These are phyloP conservation scores for Hemichromis elongatus DNA, from an alignment of 2,113 vertebrate species.

Conservation along the genomic window DNA sequence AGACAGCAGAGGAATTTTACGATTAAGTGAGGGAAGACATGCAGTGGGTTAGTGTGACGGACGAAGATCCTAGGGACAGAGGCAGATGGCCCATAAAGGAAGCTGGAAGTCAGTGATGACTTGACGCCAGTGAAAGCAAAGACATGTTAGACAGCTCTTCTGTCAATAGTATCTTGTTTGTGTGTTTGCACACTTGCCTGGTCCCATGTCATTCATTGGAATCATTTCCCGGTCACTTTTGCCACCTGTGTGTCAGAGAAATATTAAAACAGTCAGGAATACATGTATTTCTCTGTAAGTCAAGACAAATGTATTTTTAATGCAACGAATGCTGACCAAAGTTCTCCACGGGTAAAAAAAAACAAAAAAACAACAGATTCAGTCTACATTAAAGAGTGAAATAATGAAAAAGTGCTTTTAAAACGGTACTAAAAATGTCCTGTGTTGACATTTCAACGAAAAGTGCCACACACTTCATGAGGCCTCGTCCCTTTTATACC, in stretches of 20 bases:
- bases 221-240: conserved; percentile 84
- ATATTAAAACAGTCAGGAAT: not conserved
- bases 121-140: not conserved
- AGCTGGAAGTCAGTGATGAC: not conserved
- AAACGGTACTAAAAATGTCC: too few relatives aligned
- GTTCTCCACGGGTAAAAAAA: not conserved
- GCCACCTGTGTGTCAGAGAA: conserved; percentile 71
- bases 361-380: rapidly evolving
- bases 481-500: not conserved
- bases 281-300: rapidly evolving
- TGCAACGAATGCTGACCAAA: not conserved
- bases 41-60: not conserved
- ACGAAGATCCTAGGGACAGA: not conserved
- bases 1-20: not conserved
- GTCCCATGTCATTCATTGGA: conserved; percentile 90
- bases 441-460: not conserved
- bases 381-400: not conserved
- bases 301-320: rapidly evolving
- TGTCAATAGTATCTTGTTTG: not conserved
- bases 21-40: not conserved
- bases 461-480: not conserved
- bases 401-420: not conserved
- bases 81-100: not conserved
- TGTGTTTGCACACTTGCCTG: conserved; percentile 72
- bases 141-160: not conserved